Evolutionary conservation across 2,888 invertebrate genomes (phyloP).

Genomic region (Creontiades dilutus): DNA sequence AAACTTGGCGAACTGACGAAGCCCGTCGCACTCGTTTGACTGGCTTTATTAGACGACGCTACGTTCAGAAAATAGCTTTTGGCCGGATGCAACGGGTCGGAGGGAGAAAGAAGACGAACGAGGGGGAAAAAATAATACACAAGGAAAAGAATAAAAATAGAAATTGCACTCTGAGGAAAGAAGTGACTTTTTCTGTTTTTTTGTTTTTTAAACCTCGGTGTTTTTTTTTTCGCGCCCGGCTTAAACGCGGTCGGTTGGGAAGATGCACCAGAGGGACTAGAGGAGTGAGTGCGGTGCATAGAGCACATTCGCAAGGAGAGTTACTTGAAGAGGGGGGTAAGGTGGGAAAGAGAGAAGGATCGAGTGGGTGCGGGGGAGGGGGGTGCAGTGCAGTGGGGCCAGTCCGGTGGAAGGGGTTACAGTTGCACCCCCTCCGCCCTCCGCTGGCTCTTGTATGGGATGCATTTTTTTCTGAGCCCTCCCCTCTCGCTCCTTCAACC

Average conservation of each 20-base stretch:
- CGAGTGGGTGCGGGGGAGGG: conserved; percentile 59
- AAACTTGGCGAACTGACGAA: conserved; percentile 27
- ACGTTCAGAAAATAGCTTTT: conserved; percentile 47
- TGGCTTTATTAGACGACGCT: conserved; percentile 28
- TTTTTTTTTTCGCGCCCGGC: conserved; percentile 46
- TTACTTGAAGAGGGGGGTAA: conserved; percentile 69
- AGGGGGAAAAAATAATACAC: conserved; percentile 32
- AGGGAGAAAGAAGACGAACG: not conserved
- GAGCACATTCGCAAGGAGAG: conserved; percentile 72
- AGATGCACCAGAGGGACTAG: conserved; percentile 69
- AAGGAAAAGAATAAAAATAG: conserved; percentile 58
- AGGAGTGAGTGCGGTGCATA: conserved; percentile 69
- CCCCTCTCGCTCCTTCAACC: not conserved
- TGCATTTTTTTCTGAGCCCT: not conserved
- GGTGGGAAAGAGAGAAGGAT: conserved; percentile 66
- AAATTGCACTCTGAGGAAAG: conserved; percentile 42
- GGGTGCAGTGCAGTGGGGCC: conserved; percentile 60
- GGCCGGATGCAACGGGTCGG: conserved; percentile 56
- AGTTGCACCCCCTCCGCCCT: conserved; percentile 61
- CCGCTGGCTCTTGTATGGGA: not conserved
- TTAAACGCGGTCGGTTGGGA: conserved; percentile 55
- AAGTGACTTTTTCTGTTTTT: not conserved
- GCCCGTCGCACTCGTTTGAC: conserved; percentile 49
- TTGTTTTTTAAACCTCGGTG: conserved; percentile 36
- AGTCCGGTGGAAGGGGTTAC: conserved; percentile 61